Percentiles rank a stretch among this genome's conserved stretches.
Evolutionary conservation across 2,113 vertebrate species (phyloP).

Genomic region (Alligator mississippiensis): DNA sequence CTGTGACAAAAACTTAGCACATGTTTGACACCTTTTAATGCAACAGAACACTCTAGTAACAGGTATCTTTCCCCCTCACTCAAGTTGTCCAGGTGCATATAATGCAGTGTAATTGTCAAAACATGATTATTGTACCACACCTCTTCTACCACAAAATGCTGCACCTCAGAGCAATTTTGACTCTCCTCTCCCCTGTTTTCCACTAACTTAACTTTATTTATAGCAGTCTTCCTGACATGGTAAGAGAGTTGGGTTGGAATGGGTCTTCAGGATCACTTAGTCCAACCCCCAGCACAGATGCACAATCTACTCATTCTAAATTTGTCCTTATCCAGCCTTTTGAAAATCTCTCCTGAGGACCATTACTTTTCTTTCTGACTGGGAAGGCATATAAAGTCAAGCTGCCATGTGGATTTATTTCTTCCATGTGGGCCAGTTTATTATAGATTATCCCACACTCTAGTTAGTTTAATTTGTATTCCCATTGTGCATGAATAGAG

Average conservation of each 20-base stretch:
- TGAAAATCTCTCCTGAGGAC: too few relatives aligned
- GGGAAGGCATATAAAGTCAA: not conserved
- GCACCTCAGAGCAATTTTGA: not conserved
- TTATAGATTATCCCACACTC: not conserved
- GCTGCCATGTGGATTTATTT: not conserved
- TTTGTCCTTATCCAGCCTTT: too few relatives aligned
- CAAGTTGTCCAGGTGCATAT: not conserved
- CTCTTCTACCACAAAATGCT: not conserved
- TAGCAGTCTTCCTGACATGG: not conserved
- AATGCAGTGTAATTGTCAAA: not conserved
- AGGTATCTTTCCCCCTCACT: not conserved
- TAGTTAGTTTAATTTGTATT: rapidly evolving
- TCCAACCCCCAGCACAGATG: too few relatives aligned
- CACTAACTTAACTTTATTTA: not conserved
- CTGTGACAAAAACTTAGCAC: not conserved
- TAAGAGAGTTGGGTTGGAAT: too few relatives aligned
- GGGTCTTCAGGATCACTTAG: too few relatives aligned
- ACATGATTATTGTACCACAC: not conserved
- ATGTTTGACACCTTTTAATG: not conserved
- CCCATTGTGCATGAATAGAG: not conserved
- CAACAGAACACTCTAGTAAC: not conserved
- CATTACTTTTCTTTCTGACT: too few relatives aligned
- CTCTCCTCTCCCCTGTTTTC: not conserved
- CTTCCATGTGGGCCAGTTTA: not conserved
- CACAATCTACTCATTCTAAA: too few relatives aligned